Conservation (phyloP, 1,140 invertebrate genomes). For the Pristionchus pacificus region DNA sequence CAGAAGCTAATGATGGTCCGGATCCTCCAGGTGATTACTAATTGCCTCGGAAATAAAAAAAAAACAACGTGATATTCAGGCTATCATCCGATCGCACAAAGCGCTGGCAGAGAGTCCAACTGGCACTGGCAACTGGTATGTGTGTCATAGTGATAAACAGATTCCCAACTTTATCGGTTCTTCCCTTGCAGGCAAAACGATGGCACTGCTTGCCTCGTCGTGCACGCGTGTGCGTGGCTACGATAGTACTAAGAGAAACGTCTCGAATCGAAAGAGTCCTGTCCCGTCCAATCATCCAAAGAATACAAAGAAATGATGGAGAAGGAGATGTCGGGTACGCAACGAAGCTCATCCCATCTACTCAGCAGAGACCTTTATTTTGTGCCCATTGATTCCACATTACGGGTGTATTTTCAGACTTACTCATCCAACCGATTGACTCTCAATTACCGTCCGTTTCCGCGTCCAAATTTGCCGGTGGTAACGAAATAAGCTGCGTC, state of each 20-base stretch:
- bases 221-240: constrained; percentile 68
- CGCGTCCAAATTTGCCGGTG: constrained; percentile 1
- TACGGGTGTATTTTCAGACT: no score
- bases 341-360: neutral
- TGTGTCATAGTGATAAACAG: constrained; percentile 23
- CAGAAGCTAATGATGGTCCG: constrained; percentile 58
- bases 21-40: constrained; percentile 72
- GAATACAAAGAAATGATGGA: no score
- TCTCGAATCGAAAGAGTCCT: no score
- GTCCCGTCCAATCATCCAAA: no score
- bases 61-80: constrained; percentile 15
- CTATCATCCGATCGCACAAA: constrained; percentile 62
- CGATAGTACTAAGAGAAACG: constrained; percentile 41
- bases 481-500: constrained; percentile 5
- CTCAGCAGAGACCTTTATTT: no score
- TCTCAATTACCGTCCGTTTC: neutral
- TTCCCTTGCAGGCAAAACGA: constrained; percentile 67
- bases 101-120: constrained; percentile 80
- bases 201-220: constrained; percentile 73
- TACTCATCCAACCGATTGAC: constrained; percentile 29
- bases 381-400: no score
- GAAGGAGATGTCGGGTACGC: no score
- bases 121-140: constrained; percentile 70
- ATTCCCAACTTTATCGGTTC: constrained; percentile 7
- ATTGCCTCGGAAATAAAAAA: constrained; percentile 65